Evolutionary conservation across 53 echinoderm and acorn worm genomes (phyloP).

Genomic region (Mesocentrotus franciscanus): DNA sequence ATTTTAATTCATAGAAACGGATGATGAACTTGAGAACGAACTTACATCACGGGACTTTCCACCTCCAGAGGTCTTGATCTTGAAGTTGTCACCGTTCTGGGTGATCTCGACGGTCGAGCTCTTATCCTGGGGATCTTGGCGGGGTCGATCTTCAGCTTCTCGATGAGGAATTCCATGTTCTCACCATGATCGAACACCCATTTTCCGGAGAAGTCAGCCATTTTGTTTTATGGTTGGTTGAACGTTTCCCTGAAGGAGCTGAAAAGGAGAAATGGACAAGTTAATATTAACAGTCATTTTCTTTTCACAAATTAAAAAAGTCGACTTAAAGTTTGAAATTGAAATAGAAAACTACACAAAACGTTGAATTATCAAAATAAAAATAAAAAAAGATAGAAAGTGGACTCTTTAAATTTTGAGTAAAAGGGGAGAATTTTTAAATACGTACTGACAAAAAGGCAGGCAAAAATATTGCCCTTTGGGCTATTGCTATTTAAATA

Average conservation of each 20-base stretch:
- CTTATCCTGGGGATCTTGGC: conserved; percentile 82
- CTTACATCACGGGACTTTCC: conserved; percentile 73
- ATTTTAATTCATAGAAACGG: neutral
- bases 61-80: conserved; percentile 73
- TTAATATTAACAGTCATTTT: no score
- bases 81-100: conserved; percentile 77
- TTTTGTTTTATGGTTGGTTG: conserved; percentile 41
- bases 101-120: conserved; percentile 81
- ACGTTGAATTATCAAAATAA: no score
- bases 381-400: no score
- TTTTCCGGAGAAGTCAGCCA: conserved; percentile 81
- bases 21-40: neutral
- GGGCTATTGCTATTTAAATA: no score
- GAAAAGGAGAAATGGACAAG: neutral
- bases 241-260: neutral
- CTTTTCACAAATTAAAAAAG: no score
- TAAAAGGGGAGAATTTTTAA: no score
- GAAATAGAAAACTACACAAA: no score
- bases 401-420: no score
- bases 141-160: conserved; percentile 77
- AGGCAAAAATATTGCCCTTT: no score
- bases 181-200: conserved; percentile 85
- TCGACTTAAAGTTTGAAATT: no score
- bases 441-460: no score
- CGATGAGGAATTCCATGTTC: conserved; percentile 74